Percentiles rank a stretch among this genome's conserved stretches.
These are phyloP conservation scores for Triplophysa tibetana DNA, from an alignment of 2,113 vertebrate species.

Conservation along the genomic window DNA sequence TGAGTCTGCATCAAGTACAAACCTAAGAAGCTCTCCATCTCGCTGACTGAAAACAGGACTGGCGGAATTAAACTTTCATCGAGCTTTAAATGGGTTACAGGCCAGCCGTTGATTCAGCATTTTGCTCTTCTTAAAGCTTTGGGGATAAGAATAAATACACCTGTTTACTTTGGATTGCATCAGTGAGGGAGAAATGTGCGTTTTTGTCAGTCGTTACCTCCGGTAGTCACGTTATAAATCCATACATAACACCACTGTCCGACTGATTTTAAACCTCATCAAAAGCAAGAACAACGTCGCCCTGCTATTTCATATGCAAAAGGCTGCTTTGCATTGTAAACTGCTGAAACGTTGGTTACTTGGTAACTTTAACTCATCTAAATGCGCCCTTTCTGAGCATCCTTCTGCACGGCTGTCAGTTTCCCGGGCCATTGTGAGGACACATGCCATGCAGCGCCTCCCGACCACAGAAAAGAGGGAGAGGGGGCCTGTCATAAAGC, in stretches of 20 bases:
- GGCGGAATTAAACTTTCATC: constrained; percentile 91
- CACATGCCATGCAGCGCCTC: constrained; percentile 65
- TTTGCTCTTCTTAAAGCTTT: constrained; percentile 80
- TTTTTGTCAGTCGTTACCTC: constrained; percentile 8
- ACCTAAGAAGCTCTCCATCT: constrained; percentile 53
- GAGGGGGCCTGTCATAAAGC: constrained; percentile 69
- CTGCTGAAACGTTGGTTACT: constrained; percentile 20
- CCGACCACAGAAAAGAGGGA: constrained; percentile 59
- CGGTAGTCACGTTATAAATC: constrained; percentile 5
- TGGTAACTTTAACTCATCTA: constrained; percentile 24
- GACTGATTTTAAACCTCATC: not conserved
- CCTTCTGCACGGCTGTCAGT: constrained; percentile 9
- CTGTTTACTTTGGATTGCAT: constrained; percentile 80
- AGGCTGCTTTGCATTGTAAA: constrained; percentile 18
- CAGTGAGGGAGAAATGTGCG: not conserved
- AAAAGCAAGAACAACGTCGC: not conserved
- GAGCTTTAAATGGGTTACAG: constrained; percentile 76
- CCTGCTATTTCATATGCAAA: constrained; percentile 6
- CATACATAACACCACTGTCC: not conserved
- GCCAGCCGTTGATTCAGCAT: constrained; percentile 89
- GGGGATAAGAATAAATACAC: constrained; percentile 84
- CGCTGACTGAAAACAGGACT: constrained; percentile 61
- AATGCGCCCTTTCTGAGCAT: constrained; percentile 2
- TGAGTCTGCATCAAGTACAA: constrained; percentile 65
- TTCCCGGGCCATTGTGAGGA: constrained; percentile 33